phyloP scores from a whole-genome alignment of 64 coral and sea anemone genomes.

The Porites lutea region DNA sequence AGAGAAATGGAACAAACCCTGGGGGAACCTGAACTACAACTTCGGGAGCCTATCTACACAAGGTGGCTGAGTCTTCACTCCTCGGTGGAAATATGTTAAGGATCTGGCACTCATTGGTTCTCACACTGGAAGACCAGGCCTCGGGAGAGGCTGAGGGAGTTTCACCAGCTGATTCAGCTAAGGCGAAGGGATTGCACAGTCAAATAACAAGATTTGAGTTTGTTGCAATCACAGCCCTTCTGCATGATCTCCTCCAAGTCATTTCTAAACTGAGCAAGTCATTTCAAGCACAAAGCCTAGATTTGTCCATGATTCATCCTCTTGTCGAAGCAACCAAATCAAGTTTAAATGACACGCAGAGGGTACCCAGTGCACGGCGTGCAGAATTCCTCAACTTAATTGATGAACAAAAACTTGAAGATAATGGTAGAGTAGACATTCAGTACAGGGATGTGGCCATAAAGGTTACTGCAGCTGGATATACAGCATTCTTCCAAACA shows the following conservation, averaged over 20 bases:
- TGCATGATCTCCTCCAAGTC: background rate
- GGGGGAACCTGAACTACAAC: background rate
- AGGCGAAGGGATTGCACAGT: background rate
- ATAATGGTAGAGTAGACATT: background rate
- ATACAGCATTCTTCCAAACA: background rate
- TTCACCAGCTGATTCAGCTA: background rate
- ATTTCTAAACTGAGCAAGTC: background rate
- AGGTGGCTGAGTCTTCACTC: background rate
- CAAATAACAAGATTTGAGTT: background rate
- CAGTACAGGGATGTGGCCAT: background rate
- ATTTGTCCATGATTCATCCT: background rate
- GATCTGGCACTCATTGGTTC: background rate
- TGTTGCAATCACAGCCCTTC: background rate
- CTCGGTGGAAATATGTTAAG: background rate
- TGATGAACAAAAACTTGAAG: background rate
- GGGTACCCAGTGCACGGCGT: background rate
- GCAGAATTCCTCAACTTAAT: background rate
- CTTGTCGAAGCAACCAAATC: background rate
- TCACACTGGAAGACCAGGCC: background rate
- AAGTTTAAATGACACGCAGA: background rate
- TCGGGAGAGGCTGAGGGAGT: background rate
- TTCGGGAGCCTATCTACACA: background rate
- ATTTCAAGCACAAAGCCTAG: background rate
- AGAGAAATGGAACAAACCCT: slow-evolving; percentile 1
- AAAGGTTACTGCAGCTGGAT: background rate